A percentile compares a stretch with the other conserved stretches of the same genome.
Conservation (phyloP, 2,888 invertebrate species). For the Melanostoma mellinum region DNA sequence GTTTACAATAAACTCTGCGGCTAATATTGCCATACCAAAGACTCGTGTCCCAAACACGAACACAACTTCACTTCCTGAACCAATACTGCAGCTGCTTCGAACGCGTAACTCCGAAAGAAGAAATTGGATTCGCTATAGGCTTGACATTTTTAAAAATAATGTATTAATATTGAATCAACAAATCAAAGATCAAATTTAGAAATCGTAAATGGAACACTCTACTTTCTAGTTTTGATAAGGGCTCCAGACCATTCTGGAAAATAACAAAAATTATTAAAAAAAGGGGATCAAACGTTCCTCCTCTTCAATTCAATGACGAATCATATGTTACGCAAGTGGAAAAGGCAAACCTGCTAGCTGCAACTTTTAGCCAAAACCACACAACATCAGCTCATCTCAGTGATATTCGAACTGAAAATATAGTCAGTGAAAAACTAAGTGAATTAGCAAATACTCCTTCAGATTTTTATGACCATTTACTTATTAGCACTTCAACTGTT, state of each 20-base stretch:
- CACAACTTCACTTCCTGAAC: neutral
- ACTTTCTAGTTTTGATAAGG: no score
- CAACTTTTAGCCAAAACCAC: slow-evolving; percentile 10
- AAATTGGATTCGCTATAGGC: slow-evolving; percentile 5
- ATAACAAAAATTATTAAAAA: no score
- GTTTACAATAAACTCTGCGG: neutral
- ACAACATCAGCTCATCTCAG: slow-evolving; percentile 1
- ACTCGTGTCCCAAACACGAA: neutral
- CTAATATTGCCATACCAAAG: neutral
- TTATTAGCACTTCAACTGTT: no score
- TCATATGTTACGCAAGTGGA: neutral
- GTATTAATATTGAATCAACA: no score
- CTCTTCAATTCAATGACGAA: no score
- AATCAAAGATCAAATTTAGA: no score
- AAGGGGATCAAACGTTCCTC: no score
- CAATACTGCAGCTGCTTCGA: neutral
- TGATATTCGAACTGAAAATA: slow-evolving; percentile 9
- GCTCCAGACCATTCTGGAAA: no score
- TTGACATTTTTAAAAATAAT: neutral
- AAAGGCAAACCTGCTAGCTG: slow-evolving; percentile 2
- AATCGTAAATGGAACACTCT: no score
- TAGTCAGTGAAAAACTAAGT: neutral
- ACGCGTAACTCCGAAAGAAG: neutral
- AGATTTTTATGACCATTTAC: no score
- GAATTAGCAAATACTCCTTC: neutral